phyloP scores from a whole-genome alignment of 2,113 vertebrate genomes.

The Alectura lathami region DNA sequence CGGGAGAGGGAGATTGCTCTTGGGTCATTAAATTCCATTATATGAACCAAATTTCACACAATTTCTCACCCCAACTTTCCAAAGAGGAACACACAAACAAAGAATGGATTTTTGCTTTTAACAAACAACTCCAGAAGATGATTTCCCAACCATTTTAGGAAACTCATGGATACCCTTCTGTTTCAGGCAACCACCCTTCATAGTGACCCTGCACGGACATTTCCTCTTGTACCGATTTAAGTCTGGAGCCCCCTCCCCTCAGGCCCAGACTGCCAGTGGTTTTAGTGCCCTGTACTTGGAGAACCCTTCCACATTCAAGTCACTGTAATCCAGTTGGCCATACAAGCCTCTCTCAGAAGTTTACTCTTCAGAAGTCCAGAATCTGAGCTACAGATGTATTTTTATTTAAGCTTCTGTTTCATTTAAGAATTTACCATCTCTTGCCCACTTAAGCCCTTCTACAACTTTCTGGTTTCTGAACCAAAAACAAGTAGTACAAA shows the following conservation, averaged over 20 bases:
- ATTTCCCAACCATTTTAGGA: slow-evolving; percentile 2
- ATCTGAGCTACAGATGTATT: neutral
- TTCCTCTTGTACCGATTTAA: neutral
- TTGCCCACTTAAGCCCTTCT: neutral
- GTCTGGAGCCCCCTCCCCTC: neutral
- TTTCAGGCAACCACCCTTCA: neutral
- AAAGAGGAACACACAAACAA: neutral
- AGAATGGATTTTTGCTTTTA: neutral
- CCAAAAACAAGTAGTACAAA: neutral
- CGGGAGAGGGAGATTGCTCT: neutral
- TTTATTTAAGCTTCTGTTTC: neutral
- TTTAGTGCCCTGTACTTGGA: neutral
- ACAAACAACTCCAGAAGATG: neutral
- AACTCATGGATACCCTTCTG: neutral
- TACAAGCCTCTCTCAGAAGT: neutral
- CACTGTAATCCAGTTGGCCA: neutral
- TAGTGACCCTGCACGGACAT: neutral
- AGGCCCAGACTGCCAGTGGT: neutral
- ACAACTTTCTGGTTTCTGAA: neutral
- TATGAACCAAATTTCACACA: neutral
- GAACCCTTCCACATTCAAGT: neutral
- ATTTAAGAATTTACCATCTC: neutral
- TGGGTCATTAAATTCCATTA: neutral
- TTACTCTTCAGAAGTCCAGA: neutral
- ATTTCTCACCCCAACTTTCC: neutral